Percentiles rank a stretch among this genome's conserved stretches.
Conservation (phyloP, 2,888 invertebrate species). For the Drosophila melanosoma region DNA sequence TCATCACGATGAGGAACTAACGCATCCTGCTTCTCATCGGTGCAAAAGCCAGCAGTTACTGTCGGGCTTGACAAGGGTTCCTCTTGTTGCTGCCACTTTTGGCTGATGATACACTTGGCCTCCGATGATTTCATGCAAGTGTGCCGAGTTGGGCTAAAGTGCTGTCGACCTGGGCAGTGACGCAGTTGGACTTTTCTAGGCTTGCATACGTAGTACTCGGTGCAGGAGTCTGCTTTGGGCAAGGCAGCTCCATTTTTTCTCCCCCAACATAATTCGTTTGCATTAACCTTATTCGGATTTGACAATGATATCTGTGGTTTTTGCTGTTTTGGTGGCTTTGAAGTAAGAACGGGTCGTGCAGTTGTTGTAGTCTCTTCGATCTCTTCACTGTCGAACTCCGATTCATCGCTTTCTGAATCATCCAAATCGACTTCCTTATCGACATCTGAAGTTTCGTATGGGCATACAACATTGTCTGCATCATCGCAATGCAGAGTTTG, state of each 20-base stretch:
- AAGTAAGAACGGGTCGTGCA: not conserved
- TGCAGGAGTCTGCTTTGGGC: constrained; percentile 60
- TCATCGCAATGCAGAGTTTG: constrained; percentile 58
- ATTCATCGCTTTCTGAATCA: constrained; percentile 10
- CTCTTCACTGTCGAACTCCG: constrained; percentile 25
- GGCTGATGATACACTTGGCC: constrained; percentile 44
- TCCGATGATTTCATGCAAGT: constrained; percentile 53
- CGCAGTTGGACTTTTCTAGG: constrained; percentile 44
- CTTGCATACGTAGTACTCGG: constrained; percentile 69
- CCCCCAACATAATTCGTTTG: constrained; percentile 39
- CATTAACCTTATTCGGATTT: not conserved
- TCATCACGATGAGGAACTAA: constrained; percentile 63
- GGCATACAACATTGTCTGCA: constrained; percentile 49
- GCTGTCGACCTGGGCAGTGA: constrained; percentile 51
- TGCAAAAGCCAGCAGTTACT: constrained; percentile 51
- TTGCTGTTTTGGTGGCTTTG: constrained; percentile 8
- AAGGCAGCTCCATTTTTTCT: constrained; percentile 56
- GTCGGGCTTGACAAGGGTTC: constrained; percentile 34
- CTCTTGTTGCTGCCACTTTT: not conserved
- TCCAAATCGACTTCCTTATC: constrained; percentile 25
- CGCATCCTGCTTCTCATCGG: constrained; percentile 50
- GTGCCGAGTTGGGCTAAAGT: constrained; percentile 57
- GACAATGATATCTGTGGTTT: not conserved
- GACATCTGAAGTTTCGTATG: constrained; percentile 36
- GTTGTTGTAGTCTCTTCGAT: constrained; percentile 12